Percentiles rank a stretch among this genome's conserved stretches.
Evolutionary conservation across 2,797 vertebrate species (phyloP).

Genomic region (Poecilia wingei): DNA sequence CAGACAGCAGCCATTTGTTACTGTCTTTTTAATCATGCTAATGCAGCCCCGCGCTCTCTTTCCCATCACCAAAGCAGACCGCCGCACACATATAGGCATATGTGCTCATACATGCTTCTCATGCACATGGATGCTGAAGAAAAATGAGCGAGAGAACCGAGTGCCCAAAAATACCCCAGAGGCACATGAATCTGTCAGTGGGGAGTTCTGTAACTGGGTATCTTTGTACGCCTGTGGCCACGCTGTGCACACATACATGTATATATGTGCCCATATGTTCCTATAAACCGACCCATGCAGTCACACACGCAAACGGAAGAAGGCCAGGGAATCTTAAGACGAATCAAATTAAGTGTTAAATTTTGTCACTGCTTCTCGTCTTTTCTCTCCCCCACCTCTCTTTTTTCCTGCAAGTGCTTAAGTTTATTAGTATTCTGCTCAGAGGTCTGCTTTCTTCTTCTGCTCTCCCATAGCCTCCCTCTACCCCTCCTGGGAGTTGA

Average conservation of each 20-base stretch:
- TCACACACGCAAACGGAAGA: conserved; percentile 22
- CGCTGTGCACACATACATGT: conserved; percentile 38
- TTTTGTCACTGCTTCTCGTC: conserved; percentile 55
- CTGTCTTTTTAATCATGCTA: conserved; percentile 83
- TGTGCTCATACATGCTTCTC: conserved; percentile 14
- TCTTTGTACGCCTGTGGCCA: conserved; percentile 45
- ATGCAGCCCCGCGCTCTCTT: conserved; percentile 55
- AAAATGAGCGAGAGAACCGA: conserved; percentile 61
- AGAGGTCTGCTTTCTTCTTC: conserved; percentile 61
- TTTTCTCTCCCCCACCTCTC: background rate
- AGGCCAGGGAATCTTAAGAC: conserved; percentile 57
- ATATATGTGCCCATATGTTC: conserved; percentile 2
- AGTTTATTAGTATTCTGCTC: conserved; percentile 77
- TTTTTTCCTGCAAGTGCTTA: conserved; percentile 56
- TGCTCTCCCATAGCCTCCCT: conserved; percentile 45
- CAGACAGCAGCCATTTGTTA: conserved; percentile 79
- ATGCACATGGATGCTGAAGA: conserved; percentile 41
- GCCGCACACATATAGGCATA: conserved; percentile 24
- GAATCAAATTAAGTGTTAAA: conserved; percentile 77
- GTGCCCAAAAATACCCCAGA: conserved; percentile 63
- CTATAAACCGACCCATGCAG: conserved; percentile 8
- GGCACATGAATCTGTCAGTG: conserved; percentile 74
- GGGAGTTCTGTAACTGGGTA: conserved; percentile 62
- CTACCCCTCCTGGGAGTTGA: conserved; percentile 62
- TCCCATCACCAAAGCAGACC: conserved; percentile 42